Percentiles rank a stretch among this genome's conserved stretches.
These are phyloP conservation scores for Meriones psammophilus DNA, from an alignment of 2,797 vertebrate genomes.

Conservation along the genomic window DNA sequence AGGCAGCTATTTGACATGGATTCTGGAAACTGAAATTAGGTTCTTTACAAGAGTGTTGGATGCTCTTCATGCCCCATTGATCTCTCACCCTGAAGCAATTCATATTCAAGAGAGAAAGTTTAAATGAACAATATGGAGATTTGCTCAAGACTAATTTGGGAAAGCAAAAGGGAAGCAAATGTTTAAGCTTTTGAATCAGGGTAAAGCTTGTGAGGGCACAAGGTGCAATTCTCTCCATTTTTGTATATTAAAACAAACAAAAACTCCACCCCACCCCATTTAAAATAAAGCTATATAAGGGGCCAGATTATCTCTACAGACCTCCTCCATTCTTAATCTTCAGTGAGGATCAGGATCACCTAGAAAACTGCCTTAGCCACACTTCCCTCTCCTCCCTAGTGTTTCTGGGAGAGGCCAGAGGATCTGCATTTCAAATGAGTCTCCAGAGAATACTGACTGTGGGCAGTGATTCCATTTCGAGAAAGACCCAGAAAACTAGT, in stretches of 20 bases:
- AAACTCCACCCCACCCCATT: not conserved
- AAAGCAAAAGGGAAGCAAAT: not conserved
- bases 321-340: not conserved
- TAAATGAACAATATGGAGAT: not conserved
- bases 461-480: rapidly evolving
- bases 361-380: too few relatives aligned
- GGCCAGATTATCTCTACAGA: not conserved
- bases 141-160: conserved; percentile 12
- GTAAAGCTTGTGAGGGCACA: not conserved
- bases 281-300: not conserved
- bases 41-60: not conserved
- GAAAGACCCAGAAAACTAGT: not conserved
- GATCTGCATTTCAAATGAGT: not conserved
- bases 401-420: not conserved
- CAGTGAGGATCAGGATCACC: not conserved
- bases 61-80: not conserved
- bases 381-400: not conserved
- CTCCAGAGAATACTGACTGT: not conserved
- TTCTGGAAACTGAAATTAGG: not conserved
- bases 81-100: not conserved
- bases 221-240: not conserved
- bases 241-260: not conserved
- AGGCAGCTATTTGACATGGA: not conserved
- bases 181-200: not conserved
- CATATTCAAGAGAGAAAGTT: not conserved